Evolutionary conservation across 2,888 invertebrate genomes (phyloP).

Genomic region (Miltochrista miniata): DNA sequence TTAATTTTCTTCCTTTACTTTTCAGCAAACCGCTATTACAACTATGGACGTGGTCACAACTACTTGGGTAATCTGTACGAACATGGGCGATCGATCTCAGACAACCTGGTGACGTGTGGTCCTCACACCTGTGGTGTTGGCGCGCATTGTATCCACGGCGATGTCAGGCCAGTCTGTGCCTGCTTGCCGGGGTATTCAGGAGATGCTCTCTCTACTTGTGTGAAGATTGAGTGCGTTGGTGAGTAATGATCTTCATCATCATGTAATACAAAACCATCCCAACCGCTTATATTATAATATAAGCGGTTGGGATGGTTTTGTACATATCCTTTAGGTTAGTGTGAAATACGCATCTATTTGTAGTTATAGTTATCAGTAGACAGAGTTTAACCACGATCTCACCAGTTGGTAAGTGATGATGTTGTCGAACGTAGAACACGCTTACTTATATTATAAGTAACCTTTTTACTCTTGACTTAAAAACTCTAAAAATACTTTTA

Average conservation of each 20-base stretch:
- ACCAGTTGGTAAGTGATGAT: too few relatives aligned
- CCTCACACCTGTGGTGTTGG: slow-evolving; percentile 87
- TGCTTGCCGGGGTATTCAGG: slow-evolving; percentile 91
- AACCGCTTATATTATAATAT: too few relatives aligned
- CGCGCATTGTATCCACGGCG: slow-evolving; percentile 86
- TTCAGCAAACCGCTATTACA: slow-evolving; percentile 68
- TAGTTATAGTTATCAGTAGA: too few relatives aligned
- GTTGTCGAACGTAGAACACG: too few relatives aligned
- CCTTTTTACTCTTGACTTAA: too few relatives aligned
- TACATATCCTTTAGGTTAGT: too few relatives aligned
- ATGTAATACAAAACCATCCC: too few relatives aligned
- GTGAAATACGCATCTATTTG: too few relatives aligned
- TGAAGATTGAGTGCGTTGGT: slow-evolving; percentile 89
- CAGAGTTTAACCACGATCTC: too few relatives aligned
- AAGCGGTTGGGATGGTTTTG: too few relatives aligned
- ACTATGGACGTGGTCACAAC: slow-evolving; percentile 44
- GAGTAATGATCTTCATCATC: slow-evolving; percentile 56
- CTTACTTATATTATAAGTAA: too few relatives aligned
- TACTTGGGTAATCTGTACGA: slow-evolving; percentile 68
- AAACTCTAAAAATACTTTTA: too few relatives aligned
- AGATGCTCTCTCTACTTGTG: slow-evolving; percentile 89
- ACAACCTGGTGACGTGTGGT: slow-evolving; percentile 78
- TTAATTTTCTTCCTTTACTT: background rate
- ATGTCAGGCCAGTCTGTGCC: slow-evolving; percentile 91
- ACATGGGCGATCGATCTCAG: slow-evolving; percentile 74